Conservation (phyloP, 2,888 invertebrate species). For the Philonicus albiceps region DNA sequence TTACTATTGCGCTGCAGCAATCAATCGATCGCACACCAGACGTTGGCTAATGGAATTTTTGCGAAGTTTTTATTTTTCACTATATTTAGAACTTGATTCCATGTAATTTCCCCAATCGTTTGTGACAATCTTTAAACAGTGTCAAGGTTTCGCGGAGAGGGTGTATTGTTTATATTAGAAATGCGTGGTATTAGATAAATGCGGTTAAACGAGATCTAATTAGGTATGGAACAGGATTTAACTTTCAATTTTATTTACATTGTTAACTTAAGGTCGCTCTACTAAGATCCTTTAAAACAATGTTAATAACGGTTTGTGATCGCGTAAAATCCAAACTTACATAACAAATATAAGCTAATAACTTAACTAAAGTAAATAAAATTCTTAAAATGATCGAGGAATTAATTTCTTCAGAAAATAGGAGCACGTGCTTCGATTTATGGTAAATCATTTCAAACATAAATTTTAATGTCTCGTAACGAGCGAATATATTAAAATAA, state of each 20-base stretch:
- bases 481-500: background rate
- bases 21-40: background rate
- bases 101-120: background rate
- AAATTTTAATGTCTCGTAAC: background rate
- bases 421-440: background rate
- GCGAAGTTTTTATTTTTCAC: background rate
- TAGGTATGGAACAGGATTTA: background rate
- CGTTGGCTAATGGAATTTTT: background rate
- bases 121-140: background rate
- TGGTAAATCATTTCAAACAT: background rate
- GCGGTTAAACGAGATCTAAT: background rate
- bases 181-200: background rate
- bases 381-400: too few species aligned
- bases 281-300: background rate
- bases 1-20: background rate
- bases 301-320: background rate
- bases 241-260: background rate
- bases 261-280: background rate
- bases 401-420: too few species aligned
- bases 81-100: slow-evolving; percentile 5
- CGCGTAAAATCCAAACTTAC: background rate
- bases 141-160: background rate
- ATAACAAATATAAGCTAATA: background rate
- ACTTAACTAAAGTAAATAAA: background rate
- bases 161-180: background rate